Conservation (phyloP, 2,888 invertebrate genomes). For the Athripsodes cinereus region DNA sequence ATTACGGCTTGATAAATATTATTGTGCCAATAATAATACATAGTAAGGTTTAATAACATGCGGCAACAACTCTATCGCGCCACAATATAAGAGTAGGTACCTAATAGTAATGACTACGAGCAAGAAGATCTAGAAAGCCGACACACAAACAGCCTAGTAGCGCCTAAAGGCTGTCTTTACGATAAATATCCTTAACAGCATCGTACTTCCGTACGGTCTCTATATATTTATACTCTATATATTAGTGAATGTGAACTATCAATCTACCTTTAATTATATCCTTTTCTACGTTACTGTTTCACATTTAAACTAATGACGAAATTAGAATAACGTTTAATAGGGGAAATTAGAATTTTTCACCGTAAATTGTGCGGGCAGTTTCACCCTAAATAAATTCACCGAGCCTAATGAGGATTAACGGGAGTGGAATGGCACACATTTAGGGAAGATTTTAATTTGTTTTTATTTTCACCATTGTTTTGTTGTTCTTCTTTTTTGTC, state of each 20-base stretch:
- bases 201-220: too few species aligned
- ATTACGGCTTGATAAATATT: constrained; percentile 6
- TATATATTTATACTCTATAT: too few species aligned
- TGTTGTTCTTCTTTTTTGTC: background rate
- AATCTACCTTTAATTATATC: background rate
- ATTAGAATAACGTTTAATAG: background rate
- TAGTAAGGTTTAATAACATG: too few species aligned
- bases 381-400: background rate
- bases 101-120: too few species aligned
- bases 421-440: background rate
- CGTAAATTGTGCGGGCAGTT: background rate
- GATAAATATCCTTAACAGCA: too few species aligned
- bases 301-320: background rate
- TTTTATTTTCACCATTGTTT: background rate
- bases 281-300: background rate
- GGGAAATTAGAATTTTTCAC: constrained; percentile 1
- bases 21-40: too few species aligned
- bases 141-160: too few species aligned
- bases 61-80: too few species aligned
- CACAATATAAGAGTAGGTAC: too few species aligned
- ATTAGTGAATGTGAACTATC: background rate
- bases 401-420: background rate
- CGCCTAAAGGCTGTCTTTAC: too few species aligned
- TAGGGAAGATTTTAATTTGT: constrained; percentile 1
- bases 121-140: too few species aligned